Percentiles rank a stretch among this genome's conserved stretches.
These are phyloP conservation scores for Alloplasta piceator DNA, from an alignment of 2,888 invertebrate species.

Conservation along the genomic window DNA sequence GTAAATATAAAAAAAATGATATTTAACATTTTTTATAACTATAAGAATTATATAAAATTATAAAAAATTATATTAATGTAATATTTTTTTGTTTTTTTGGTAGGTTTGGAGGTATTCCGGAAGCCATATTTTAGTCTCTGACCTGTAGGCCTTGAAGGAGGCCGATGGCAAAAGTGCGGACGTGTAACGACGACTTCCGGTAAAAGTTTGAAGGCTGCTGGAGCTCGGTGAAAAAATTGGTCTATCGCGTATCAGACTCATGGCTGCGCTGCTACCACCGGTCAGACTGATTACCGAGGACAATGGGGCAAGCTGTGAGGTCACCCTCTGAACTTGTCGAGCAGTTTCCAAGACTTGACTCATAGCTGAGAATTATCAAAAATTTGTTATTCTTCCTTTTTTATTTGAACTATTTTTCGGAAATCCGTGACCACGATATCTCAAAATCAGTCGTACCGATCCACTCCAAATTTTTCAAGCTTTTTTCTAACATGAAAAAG, in stretches of 20 bases:
- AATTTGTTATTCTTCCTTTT: too few species aligned
- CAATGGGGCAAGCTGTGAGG: slow-evolving; percentile 60
- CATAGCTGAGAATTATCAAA: slow-evolving; percentile 62
- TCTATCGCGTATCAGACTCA: slow-evolving; percentile 53
- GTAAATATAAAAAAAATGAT: too few species aligned
- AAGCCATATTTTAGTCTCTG: slow-evolving; percentile 10
- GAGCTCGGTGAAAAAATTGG: slow-evolving; percentile 64
- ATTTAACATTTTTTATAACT: too few species aligned
- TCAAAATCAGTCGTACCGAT: too few species aligned
- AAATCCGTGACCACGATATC: too few species aligned
- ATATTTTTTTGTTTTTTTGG: background rate
- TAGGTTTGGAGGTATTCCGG: background rate
- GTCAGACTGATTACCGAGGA: slow-evolving; percentile 68
- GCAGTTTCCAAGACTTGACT: slow-evolving; percentile 69
- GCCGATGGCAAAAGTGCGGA: slow-evolving; percentile 44
- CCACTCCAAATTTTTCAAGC: too few species aligned
- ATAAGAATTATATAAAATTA: too few species aligned
- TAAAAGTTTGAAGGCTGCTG: slow-evolving; percentile 63
- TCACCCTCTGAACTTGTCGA: slow-evolving; percentile 65
- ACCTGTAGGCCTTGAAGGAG: slow-evolving; percentile 53
- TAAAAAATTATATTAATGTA: too few species aligned
- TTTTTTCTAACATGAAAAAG: too few species aligned
- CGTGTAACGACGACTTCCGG: slow-evolving; percentile 64
- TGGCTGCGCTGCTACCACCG: slow-evolving; percentile 61
- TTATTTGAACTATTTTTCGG: too few species aligned